phyloP scores from a whole-genome alignment of 2,888 invertebrate species.

The Neoascia interrupta region DNA sequence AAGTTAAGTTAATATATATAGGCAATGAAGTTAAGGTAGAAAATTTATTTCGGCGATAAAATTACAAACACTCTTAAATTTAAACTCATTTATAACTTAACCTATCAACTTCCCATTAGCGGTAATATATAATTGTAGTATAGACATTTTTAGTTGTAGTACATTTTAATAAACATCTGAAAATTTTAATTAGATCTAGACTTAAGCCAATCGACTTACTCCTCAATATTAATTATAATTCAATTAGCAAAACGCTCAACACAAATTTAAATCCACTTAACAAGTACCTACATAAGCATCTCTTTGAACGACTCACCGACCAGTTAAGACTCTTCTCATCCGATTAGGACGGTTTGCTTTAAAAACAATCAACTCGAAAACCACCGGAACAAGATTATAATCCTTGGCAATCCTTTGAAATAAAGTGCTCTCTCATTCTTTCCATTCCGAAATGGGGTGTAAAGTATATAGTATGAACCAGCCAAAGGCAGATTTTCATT shows the following conservation, averaged over 20 bases:
- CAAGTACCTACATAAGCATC: neutral
- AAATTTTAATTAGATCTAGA: too few relatives aligned
- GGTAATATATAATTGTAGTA: too few relatives aligned
- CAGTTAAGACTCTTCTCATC: neutral
- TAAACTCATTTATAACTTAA: too few relatives aligned
- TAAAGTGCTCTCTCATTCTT: slow-evolving; percentile 53
- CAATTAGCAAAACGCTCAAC: neutral
- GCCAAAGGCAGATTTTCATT: slow-evolving; percentile 28
- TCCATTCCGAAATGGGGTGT: slow-evolving; percentile 21
- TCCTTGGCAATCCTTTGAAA: slow-evolving; percentile 57
- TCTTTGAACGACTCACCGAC: neutral
- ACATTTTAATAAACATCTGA: too few relatives aligned
- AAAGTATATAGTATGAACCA: slow-evolving; percentile 25
- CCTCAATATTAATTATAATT: too few relatives aligned
- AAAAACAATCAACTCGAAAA: slow-evolving; percentile 32
- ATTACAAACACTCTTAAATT: too few relatives aligned
- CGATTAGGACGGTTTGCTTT: neutral
- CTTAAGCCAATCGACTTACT: too few relatives aligned
- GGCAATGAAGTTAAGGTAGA: too few relatives aligned
- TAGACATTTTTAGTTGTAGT: too few relatives aligned
- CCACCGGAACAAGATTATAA: slow-evolving; percentile 41
- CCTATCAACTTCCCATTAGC: too few relatives aligned
- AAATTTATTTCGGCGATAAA: too few relatives aligned
- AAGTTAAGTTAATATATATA: too few relatives aligned
- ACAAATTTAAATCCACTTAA: slow-evolving; percentile 2